These are phyloP conservation scores for Ia io DNA, from an alignment of 2,113 vertebrate genomes.

Conservation along the genomic window DNA sequence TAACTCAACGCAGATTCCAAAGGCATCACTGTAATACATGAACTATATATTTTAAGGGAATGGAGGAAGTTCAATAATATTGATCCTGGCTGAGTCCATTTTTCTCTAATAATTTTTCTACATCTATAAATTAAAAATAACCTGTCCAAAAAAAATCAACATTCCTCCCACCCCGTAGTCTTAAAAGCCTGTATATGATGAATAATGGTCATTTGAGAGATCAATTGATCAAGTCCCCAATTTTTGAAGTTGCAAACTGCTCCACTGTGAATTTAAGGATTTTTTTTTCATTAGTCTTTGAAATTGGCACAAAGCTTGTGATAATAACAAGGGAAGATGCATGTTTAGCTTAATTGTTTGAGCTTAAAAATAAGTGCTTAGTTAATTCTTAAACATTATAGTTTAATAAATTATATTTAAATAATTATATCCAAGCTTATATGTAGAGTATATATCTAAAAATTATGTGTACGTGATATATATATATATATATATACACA, in stretches of 20 bases:
- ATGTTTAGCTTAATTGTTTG: neutral
- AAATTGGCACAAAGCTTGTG: neutral
- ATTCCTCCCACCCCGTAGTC: neutral
- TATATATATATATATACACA: neutral
- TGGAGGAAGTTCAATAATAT: neutral
- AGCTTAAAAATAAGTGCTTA: neutral
- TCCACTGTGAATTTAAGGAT: neutral
- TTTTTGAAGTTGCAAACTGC: neutral
- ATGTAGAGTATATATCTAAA: neutral
- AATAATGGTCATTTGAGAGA: neutral
- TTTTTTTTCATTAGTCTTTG: neutral
- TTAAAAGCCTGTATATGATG: neutral
- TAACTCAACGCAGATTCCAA: neutral
- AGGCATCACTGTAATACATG: neutral
- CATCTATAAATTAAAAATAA: neutral
- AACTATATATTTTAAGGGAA: neutral
- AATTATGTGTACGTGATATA: neutral
- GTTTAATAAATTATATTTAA: neutral
- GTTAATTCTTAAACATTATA: neutral
- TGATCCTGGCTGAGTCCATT: neutral
- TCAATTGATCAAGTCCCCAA: neutral
- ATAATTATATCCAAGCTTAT: neutral
- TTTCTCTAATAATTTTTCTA: neutral
- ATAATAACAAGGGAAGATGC: neutral
- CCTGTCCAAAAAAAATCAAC: neutral